These are phyloP conservation scores for Furcula furcula DNA, from an alignment of 2,888 invertebrate species.

Conservation along the genomic window DNA sequence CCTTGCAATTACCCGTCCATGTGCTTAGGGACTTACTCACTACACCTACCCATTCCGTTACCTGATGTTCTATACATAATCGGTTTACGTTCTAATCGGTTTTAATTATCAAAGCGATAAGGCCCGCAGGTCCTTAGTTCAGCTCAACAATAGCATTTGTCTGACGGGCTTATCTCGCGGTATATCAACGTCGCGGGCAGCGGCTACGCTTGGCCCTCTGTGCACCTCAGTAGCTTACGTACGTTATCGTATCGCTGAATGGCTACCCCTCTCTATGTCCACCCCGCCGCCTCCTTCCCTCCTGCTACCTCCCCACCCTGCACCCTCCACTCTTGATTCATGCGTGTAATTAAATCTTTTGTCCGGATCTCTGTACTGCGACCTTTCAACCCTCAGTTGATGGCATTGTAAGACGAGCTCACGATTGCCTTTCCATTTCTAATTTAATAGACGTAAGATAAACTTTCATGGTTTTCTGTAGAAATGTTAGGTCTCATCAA, in stretches of 20 bases:
- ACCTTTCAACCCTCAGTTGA: constrained; percentile 49
- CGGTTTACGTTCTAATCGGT: constrained; percentile 51
- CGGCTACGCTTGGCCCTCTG: too few species aligned
- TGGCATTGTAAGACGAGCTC: constrained; percentile 56
- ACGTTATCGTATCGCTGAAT: constrained; percentile 57
- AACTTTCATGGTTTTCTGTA: constrained; percentile 34
- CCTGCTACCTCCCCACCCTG: constrained; percentile 30
- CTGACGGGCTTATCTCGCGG: constrained; percentile 49
- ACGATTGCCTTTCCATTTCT: constrained; percentile 59
- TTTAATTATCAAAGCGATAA: constrained; percentile 59
- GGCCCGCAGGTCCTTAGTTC: constrained; percentile 57
- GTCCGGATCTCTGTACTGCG: constrained; percentile 57
- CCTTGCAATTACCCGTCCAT: too few species aligned
- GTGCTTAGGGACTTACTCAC: too few species aligned
- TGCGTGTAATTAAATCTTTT: constrained; percentile 82
- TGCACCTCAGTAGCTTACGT: too few species aligned
- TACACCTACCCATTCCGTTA: too few species aligned
- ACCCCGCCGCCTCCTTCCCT: constrained; percentile 33
- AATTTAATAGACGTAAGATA: constrained; percentile 55
- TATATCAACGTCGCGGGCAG: constrained; percentile 43
- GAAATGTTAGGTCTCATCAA: constrained; percentile 53
- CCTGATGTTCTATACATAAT: constrained; percentile 13
- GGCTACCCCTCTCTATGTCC: constrained; percentile 27
- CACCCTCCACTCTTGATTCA: constrained; percentile 69
- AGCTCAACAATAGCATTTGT: constrained; percentile 49